phyloP scores from a whole-genome alignment of 2,113 vertebrate genomes.

The Tringa solitaria region DNA sequence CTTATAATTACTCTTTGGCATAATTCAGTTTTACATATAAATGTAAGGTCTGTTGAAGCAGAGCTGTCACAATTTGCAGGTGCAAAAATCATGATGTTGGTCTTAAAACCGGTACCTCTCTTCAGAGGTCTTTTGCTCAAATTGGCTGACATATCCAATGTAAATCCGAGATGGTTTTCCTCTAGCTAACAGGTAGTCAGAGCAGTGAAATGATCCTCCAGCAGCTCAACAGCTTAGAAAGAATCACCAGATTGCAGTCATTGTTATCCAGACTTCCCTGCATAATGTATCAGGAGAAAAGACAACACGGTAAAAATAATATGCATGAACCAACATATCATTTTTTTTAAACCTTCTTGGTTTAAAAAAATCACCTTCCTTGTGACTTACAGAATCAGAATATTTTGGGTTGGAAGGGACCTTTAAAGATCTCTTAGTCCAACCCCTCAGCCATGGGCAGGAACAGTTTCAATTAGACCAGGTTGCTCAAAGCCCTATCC shows the following conservation, averaged over 20 bases:
- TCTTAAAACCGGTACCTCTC: accelerated
- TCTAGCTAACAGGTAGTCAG: background rate
- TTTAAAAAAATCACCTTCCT: background rate
- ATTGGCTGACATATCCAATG: background rate
- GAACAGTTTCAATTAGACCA: background rate
- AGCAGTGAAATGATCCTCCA: background rate
- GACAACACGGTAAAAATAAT: background rate
- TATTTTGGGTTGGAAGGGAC: background rate
- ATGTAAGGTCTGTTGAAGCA: background rate
- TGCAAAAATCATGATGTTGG: background rate
- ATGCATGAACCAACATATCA: accelerated
- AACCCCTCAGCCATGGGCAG: accelerated
- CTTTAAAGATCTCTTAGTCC: background rate
- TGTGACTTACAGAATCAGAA: background rate
- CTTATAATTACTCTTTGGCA: background rate
- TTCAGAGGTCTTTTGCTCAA: background rate
- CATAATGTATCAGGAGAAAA: background rate
- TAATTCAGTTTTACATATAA: background rate
- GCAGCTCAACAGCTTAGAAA: background rate
- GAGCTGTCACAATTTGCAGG: background rate
- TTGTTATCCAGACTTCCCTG: background rate
- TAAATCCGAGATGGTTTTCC: background rate
- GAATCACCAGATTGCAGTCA: accelerated
- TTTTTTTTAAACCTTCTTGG: background rate
- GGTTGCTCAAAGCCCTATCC: background rate